Evolutionary conservation across 92 coral and sea anemone species (phyloP).

Genomic region (Zoanthus gigantus): DNA sequence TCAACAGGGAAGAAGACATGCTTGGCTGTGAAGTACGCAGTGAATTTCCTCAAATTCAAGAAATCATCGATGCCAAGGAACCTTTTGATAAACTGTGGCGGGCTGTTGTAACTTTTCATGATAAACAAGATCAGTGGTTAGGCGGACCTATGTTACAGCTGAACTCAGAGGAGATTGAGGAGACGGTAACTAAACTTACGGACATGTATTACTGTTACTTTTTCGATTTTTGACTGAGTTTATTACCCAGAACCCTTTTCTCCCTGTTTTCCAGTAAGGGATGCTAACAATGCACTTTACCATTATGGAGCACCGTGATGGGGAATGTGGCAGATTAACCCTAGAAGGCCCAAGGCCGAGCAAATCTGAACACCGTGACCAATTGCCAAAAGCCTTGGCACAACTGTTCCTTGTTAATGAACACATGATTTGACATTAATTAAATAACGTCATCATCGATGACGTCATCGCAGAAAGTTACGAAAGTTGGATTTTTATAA

Average conservation of each 20-base stretch:
- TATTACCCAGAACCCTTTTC: background rate
- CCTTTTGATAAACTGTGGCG: slow-evolving; percentile 98
- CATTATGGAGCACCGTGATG: background rate
- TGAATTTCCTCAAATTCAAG: slow-evolving; percentile 91
- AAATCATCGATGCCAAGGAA: slow-evolving; percentile 92
- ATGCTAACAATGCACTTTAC: background rate
- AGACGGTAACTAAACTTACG: slow-evolving; percentile 67
- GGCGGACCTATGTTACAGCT: slow-evolving; percentile 78
- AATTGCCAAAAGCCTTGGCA: too few species aligned
- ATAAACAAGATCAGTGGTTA: slow-evolving; percentile 89
- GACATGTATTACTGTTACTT: too few species aligned
- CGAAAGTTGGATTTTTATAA: too few species aligned
- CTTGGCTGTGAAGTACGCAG: slow-evolving; percentile 85
- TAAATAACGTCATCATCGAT: too few species aligned
- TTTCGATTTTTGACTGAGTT: background rate
- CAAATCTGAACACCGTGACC: too few species aligned
- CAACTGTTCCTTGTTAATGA: too few species aligned
- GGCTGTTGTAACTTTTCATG: slow-evolving; percentile 88
- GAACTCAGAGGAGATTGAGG: slow-evolving; percentile 96
- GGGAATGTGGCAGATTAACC: background rate
- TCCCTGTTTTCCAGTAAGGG: background rate
- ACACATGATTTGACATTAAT: too few species aligned
- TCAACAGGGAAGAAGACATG: slow-evolving; percentile 92
- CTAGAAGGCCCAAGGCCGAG: too few species aligned
- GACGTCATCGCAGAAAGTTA: too few species aligned